Evolutionary conservation across 2,888 invertebrate genomes (phyloP), one percentile per base, ranked within the genome.

Genomic region (Dastarcus helophoroides): DNA sequence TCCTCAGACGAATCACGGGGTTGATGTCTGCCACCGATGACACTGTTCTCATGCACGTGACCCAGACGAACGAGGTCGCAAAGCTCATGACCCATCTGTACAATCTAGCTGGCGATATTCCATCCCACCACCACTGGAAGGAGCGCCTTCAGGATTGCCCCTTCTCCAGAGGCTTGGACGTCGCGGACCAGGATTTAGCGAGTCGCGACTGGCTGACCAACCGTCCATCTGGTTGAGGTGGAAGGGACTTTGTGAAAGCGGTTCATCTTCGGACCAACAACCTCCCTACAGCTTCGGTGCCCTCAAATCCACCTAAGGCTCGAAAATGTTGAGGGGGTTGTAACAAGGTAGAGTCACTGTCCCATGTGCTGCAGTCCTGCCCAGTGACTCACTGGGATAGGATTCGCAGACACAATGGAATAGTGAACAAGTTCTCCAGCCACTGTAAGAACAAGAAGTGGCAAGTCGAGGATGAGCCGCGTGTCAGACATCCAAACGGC

Each of bases 141-240:
- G 31, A 24, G 5, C 9, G 9, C 2, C 9, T 32, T 1, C 14
- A 28, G 2, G 4, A 3, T 1, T 22, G 19, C 2, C 28, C 8
- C 14, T 32, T 29, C 6, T 28, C 28, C 3, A 14, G 14, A 4
- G 28, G 32, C 5, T 14, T n/a, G 3, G 6, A 31, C 9, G 12
- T 12, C 2, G 4, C 17, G 1, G 14, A 21, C 12, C 8, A 27
- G n/a, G 3, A 7, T 2, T 14, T 23, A 2, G 14, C 32, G 2
- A 22, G 16, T 3, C 11, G 4, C 14, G 11, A 6, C 22, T 32
- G 2, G 8, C 17, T 8, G 3, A 26, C 11, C 32, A 33, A 3
- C 44, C 47, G 2, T 6, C 22, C 1, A 42, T 31, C 19, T 51
- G 45, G 47, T 30, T 33, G 4, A 45, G 33, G 35, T 2, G 43